Evolutionary conservation across 2,888 invertebrate genomes (phyloP).

Genomic region (Noctua janthe): DNA sequence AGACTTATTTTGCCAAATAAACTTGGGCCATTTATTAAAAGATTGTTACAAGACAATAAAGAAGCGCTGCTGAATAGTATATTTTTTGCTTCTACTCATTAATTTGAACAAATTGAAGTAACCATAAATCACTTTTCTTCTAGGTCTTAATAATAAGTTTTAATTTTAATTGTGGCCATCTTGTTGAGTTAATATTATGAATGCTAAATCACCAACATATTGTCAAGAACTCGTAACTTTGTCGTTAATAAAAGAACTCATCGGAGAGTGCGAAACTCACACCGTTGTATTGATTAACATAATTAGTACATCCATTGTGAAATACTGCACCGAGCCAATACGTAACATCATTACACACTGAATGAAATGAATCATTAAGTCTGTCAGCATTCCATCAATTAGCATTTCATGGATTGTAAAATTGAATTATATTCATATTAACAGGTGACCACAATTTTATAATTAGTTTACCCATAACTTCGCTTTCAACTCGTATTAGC

Average conservation of each 20-base stretch:
- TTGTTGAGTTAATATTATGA: not conserved
- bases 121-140: not conserved
- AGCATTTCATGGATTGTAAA: constrained; percentile 71
- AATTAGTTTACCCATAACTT: constrained; percentile 62
- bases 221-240: not conserved
- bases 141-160: not conserved
- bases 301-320: constrained; percentile 54
- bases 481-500: constrained; percentile 51
- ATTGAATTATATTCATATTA: constrained; percentile 62
- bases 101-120: constrained; percentile 5
- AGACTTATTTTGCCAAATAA: constrained; percentile 43
- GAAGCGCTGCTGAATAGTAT: not conserved
- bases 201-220: not conserved
- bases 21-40: constrained; percentile 34
- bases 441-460: constrained; percentile 60
- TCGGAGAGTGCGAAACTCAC: constrained; percentile 17
- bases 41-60: constrained; percentile 11
- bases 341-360: constrained; percentile 76
- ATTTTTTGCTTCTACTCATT: not conserved
- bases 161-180: not conserved
- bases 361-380: constrained; percentile 77
- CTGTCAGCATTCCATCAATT: constrained; percentile 79
- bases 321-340: constrained; percentile 69
- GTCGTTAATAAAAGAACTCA: constrained; percentile 14
- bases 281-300: constrained; percentile 52